Percentiles rank a stretch among this genome's conserved stretches.
phyloP scores from a whole-genome alignment of 2,113 vertebrate genomes.

The Cyphomyrus plagiostoma region DNA sequence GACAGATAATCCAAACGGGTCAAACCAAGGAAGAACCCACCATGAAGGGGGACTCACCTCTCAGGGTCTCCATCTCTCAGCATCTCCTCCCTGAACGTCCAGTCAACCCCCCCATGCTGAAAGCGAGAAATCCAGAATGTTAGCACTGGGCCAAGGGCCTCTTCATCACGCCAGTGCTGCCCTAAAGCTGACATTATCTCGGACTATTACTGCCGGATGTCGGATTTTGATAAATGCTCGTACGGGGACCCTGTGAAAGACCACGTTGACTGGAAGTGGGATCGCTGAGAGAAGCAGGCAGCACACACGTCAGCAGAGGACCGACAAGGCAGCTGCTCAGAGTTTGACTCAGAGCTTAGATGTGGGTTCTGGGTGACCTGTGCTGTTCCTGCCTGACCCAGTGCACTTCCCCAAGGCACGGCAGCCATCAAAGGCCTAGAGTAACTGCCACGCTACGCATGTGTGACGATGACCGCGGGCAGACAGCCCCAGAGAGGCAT shows the following conservation, averaged over 20 bases:
- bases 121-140: background rate
- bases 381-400: background rate
- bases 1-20: background rate
- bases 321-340: background rate
- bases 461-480: background rate
- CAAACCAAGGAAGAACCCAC: background rate
- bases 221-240: background rate
- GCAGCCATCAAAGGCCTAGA: background rate
- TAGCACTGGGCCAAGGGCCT: background rate
- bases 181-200: background rate
- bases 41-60: background rate
- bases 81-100: background rate
- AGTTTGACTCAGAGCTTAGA: background rate
- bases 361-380: background rate
- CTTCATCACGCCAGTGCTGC: no score
- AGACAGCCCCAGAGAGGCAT: background rate
- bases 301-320: background rate
- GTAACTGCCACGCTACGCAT: background rate
- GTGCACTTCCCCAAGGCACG: background rate
- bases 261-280: background rate
- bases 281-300: background rate
- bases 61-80: background rate
- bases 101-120: background rate
- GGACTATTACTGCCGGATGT: background rate
- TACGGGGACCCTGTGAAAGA: background rate